Evolutionary conservation across 2,888 invertebrate genomes (phyloP).

Genomic region (Eupithecia pulchellata): DNA sequence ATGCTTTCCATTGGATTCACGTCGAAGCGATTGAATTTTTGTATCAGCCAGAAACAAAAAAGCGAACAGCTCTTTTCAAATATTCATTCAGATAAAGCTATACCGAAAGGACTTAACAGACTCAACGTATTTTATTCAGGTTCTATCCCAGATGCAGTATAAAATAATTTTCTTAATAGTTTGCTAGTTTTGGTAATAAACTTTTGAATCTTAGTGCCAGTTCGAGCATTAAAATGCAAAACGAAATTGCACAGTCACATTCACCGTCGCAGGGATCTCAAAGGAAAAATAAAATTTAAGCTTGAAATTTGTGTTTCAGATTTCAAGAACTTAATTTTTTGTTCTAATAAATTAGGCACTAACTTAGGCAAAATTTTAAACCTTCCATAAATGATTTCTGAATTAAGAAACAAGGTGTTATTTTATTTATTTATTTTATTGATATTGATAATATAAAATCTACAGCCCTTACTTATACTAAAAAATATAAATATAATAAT

Average conservation of each 20-base stretch:
- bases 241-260: conserved; percentile 20
- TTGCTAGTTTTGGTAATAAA: conserved; percentile 37
- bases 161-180: conserved; percentile 2
- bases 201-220: conserved; percentile 31
- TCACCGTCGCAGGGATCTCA: conserved; percentile 21
- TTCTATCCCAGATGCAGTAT: background rate
- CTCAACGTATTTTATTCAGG: background rate
- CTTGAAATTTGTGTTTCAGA: conserved; percentile 8
- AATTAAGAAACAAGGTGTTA: too few species aligned
- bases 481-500: too few species aligned
- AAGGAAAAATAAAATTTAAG: conserved; percentile 23
- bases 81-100: background rate
- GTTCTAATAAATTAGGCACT: too few species aligned
- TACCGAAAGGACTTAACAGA: background rate
- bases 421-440: too few species aligned
- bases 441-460: too few species aligned
- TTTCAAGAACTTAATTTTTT: too few species aligned
- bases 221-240: conserved; percentile 33
- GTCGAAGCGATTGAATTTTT: background rate
- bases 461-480: too few species aligned
- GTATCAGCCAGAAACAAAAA: background rate
- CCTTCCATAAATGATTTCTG: too few species aligned
- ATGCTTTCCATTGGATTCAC: background rate
- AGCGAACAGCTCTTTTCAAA: background rate
- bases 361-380: too few species aligned